Conservation (phyloP, 2,797 vertebrate species). For the Mormyrus hasselquistii region DNA sequence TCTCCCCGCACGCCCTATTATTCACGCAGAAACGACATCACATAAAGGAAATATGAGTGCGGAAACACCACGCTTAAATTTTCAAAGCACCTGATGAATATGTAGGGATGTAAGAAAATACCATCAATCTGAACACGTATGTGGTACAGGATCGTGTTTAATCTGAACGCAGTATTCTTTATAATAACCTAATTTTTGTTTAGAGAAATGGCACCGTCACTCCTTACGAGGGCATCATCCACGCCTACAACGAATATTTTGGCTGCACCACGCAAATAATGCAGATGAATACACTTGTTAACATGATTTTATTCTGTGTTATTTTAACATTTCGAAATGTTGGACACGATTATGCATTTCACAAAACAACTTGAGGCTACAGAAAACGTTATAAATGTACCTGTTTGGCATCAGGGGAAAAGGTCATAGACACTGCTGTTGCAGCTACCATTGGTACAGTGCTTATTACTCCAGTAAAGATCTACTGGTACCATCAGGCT, state of each 20-base stretch:
- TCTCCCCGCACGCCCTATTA: background rate
- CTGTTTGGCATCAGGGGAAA: background rate
- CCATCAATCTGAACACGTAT: background rate
- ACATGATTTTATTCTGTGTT: slow-evolving; percentile 15
- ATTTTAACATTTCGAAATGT: background rate
- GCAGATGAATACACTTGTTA: slow-evolving; percentile 15
- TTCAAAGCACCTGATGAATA: background rate
- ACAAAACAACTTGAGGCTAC: background rate
- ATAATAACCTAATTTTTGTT: background rate
- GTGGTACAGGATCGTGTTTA: background rate
- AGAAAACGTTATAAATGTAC: background rate
- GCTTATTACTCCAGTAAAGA: background rate
- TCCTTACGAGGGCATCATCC: background rate
- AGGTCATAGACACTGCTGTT: background rate
- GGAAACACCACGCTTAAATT: background rate
- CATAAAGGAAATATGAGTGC: background rate
- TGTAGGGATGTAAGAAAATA: background rate
- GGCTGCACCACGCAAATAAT: background rate
- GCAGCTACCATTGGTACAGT: background rate
- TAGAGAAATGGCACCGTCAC: background rate
- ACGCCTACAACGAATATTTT: background rate
- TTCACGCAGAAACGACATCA: background rate
- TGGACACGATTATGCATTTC: background rate
- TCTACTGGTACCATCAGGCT: background rate
- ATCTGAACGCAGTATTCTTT: background rate